Base-by-base conservation (phyloP, 2,888 invertebrate genomes). In the Hydropsyche betteni region DNA sequence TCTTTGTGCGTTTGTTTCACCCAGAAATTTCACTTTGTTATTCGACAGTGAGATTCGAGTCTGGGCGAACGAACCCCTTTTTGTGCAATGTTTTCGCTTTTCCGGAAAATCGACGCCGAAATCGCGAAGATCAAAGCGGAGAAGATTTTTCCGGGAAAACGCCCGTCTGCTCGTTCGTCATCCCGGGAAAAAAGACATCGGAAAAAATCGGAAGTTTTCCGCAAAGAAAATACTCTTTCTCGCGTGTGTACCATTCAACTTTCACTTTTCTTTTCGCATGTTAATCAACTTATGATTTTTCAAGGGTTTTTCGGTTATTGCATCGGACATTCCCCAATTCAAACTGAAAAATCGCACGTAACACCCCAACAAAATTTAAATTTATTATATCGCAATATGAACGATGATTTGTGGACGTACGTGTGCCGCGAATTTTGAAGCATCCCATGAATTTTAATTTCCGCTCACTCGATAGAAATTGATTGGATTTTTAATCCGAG, bases 391-490 rank as follows among this genome's bases (percentile, higher is more conserved):
- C 10, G 10, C 44, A 44, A 10, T 44, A 8, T 44, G 24, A 2
- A 24, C 24, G 24, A 24, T 24, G 44, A 44, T 44, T 44, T 44
- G 6, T 44, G 44, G 44, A 44, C 44, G 44, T 44, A 10, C 36
- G 12, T 64, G 36, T 64, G n/a, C 34, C 36, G 64, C n/a, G 4
- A n/a, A 36, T 8, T 64, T 34, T 64, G 36, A 64, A 12, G 64
- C 64, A 64, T 36, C 34, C 36, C 64, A 64, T 64, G 64, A 64
- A 64, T 64, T 64, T 64, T 64, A 64, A 64, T 64, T 64, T 64
- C 64, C 64, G 64, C 34, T n/a, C 8, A 36, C n/a, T 36, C 64
- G 36, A 64, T 64, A 3, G 34, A 36, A 64, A 64, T 64, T 64
- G 64, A 64, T 64, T 64, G 64, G 36, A 64, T 36, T 64, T 64